phyloP scores from a whole-genome alignment of 2,888 invertebrate species.

The Malthinus seriepunctatus region DNA sequence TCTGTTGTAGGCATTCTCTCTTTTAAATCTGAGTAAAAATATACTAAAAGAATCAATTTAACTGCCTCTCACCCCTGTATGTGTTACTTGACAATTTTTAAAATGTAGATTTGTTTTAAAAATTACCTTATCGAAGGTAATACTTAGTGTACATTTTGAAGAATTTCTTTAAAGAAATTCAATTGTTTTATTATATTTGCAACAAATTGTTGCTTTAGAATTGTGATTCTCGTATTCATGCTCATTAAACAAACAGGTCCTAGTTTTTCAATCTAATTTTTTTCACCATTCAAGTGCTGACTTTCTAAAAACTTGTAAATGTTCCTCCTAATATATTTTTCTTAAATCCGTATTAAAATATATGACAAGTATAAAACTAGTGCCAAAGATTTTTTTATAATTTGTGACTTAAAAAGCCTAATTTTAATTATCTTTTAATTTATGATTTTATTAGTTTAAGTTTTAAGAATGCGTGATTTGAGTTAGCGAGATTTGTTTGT shows the following conservation, averaged over 20 bases:
- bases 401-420: neutral
- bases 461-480: constrained; percentile 6
- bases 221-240: constrained; percentile 8
- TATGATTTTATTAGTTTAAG: neutral
- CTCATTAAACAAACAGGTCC: constrained; percentile 11
- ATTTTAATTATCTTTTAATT: neutral
- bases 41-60: no score
- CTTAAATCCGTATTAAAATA: constrained; percentile 8
- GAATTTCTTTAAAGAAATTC: no score
- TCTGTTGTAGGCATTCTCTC: no score
- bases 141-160: no score
- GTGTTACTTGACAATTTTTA: no score
- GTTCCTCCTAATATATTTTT: constrained; percentile 13
- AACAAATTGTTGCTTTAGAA: constrained; percentile 1
- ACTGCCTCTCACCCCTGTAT: no score
- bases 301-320: constrained; percentile 7
- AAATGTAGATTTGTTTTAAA: no score
- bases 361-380: constrained; percentile 30
- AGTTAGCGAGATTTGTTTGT: constrained; percentile 17
- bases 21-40: no score
- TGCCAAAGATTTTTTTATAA: constrained; percentile 32
- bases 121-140: no score
- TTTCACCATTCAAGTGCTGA: constrained; percentile 8
- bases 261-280: constrained; percentile 12
- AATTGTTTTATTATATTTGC: no score